These are phyloP conservation scores for Saguinus midas DNA, from an alignment of 2,113 vertebrate genomes.

Conservation along the genomic window DNA sequence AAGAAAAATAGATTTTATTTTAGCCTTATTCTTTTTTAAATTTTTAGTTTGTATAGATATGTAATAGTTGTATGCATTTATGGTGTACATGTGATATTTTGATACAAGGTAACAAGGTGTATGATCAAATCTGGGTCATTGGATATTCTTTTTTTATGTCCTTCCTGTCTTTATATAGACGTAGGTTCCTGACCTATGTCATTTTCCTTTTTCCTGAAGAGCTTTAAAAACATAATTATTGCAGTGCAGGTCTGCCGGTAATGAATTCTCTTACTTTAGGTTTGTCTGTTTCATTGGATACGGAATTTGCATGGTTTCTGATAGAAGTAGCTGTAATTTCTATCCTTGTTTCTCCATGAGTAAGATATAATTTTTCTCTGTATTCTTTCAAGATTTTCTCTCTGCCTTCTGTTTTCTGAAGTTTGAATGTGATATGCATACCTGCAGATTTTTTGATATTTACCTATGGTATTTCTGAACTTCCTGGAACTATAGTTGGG, in stretches of 20 bases:
- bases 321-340: neutral
- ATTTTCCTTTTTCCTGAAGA: constrained; percentile 12
- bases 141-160: neutral
- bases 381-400: neutral
- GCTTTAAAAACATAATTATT: neutral
- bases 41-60: neutral
- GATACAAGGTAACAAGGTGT: neutral
- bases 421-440: neutral
- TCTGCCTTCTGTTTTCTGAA: neutral
- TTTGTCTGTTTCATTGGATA: neutral
- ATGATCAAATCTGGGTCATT: neutral
- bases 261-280: neutral
- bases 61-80: neutral
- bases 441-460: neutral
- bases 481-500: neutral
- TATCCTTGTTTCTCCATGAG: neutral
- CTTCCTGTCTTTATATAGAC: neutral
- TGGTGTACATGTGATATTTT: neutral
- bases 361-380: neutral
- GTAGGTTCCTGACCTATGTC: neutral
- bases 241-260: neutral
- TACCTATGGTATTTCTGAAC: neutral
- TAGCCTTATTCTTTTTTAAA: neutral
- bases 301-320: neutral
- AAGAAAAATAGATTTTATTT: neutral